A percentile compares a stretch with the other conserved stretches of the same genome.
These are phyloP conservation scores for Glaucomys volans DNA, from an alignment of 2,113 vertebrate genomes.

Conservation along the genomic window DNA sequence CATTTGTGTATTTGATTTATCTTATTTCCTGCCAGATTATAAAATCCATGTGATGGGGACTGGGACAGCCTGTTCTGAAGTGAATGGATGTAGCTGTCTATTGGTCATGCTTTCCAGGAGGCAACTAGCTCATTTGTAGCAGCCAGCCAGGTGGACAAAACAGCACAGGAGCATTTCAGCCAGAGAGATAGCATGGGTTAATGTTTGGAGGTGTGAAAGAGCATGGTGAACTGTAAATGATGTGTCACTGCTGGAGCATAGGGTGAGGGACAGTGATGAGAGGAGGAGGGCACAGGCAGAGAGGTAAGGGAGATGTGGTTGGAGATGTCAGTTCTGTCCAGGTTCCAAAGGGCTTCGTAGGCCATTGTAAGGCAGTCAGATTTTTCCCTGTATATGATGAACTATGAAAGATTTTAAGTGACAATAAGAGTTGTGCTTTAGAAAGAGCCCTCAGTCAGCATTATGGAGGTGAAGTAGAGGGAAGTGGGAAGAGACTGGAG, in stretches of 20 bases:
- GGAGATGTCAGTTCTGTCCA: neutral
- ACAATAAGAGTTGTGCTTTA: neutral
- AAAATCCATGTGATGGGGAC: neutral
- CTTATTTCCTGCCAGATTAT: neutral
- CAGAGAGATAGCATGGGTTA: neutral
- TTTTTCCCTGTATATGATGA: neutral
- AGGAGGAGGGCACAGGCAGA: neutral
- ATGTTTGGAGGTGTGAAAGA: neutral
- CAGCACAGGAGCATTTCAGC: neutral
- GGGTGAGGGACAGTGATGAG: neutral
- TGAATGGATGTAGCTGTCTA: neutral
- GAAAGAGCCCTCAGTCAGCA: no score
- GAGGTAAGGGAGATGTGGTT: neutral
- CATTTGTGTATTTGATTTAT: neutral
- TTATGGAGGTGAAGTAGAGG: neutral
- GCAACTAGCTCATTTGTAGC: neutral
- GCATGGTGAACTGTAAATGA: neutral
- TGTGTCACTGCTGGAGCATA: neutral
- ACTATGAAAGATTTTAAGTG: conserved; percentile 21
- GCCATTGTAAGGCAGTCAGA: neutral
- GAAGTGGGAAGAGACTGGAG: neutral
- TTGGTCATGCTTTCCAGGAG: neutral
- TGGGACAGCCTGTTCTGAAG: neutral
- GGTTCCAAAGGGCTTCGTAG: neutral
- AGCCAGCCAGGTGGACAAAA: neutral